Evolutionary conservation across 2,797 vertebrate genomes (phyloP).

Genomic region (Thalassophryne amazonica): DNA sequence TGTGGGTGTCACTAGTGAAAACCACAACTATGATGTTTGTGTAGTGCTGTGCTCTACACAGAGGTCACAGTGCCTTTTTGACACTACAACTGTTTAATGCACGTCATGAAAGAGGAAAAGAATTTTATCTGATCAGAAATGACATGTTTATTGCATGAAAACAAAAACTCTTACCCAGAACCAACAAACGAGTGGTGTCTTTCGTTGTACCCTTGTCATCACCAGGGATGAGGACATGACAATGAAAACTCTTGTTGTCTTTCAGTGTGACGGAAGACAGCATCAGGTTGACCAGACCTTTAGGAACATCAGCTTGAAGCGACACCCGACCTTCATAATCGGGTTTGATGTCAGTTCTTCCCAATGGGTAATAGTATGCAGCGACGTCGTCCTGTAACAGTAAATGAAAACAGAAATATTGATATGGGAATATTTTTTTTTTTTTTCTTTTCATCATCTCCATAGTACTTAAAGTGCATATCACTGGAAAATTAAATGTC

Average conservation of each 20-base stretch:
- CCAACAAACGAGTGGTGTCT: slow-evolving; percentile 33
- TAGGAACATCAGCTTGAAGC: fast-evolving
- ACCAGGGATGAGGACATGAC: slow-evolving; percentile 11
- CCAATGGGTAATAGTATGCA: fast-evolving
- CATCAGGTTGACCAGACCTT: slow-evolving; percentile 44
- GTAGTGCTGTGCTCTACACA: no score
- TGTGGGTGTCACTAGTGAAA: no score
- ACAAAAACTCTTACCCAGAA: slow-evolving; percentile 76
- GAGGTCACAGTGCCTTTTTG: no score
- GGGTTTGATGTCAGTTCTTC: fast-evolving
- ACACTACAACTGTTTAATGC: no score
- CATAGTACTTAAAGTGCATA: no score
- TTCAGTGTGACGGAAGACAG: slow-evolving; percentile 26
- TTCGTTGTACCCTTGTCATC: slow-evolving; percentile 8
- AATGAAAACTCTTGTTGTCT: slow-evolving; percentile 58
- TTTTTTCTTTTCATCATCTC: no score
- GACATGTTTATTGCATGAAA: no score
- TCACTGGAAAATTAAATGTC: no score
- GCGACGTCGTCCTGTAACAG: neutral
- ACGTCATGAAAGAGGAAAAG: no score
- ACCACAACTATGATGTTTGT: no score
- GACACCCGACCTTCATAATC: neutral
- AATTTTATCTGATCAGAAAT: neutral
- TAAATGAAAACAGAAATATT: no score
- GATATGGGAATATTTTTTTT: no score